phyloP scores from a whole-genome alignment of 2,113 vertebrate genomes.

The Pterophyllum scalare region DNA sequence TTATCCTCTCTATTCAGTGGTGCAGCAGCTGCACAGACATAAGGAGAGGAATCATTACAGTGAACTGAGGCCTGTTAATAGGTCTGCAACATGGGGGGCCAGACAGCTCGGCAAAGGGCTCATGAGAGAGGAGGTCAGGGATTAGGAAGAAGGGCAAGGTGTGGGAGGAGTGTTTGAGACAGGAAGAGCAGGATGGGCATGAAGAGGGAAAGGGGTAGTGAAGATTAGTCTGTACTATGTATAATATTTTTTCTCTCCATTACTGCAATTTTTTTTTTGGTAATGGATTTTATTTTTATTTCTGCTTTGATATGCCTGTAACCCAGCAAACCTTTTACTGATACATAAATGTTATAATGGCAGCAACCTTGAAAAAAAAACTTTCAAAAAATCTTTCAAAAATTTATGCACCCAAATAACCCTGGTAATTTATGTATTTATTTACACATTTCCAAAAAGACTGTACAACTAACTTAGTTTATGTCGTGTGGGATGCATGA shows the following conservation, averaged over 20 bases:
- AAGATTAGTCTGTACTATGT: not conserved
- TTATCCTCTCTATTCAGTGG: conserved; percentile 51
- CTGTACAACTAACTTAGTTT: not conserved
- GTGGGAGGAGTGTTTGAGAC: conserved; percentile 42
- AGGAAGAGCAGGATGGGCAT: not conserved
- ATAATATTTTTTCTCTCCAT: not conserved
- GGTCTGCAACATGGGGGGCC: conserved; percentile 62
- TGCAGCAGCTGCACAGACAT: conserved; percentile 66
- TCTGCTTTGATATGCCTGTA: not conserved
- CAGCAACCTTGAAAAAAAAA: not conserved
- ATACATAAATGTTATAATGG: not conserved
- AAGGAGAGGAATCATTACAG: conserved; percentile 62
- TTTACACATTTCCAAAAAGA: not conserved
- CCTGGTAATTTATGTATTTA: not conserved
- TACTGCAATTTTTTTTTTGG: not conserved
- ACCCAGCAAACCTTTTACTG: not conserved
- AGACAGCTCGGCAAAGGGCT: conserved; percentile 7
- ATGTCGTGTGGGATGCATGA: not conserved
- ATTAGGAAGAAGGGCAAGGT: conserved; percentile 30
- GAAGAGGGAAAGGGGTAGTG: not conserved
- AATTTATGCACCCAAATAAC: not conserved
- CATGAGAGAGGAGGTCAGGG: conserved; percentile 26
- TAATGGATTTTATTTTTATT: not conserved
- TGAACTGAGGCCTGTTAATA: conserved; percentile 44
- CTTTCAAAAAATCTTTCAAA: not conserved